Evolutionary conservation across 1,140 invertebrate species (phyloP).

Genomic region (Drosophila mojavensis): DNA sequence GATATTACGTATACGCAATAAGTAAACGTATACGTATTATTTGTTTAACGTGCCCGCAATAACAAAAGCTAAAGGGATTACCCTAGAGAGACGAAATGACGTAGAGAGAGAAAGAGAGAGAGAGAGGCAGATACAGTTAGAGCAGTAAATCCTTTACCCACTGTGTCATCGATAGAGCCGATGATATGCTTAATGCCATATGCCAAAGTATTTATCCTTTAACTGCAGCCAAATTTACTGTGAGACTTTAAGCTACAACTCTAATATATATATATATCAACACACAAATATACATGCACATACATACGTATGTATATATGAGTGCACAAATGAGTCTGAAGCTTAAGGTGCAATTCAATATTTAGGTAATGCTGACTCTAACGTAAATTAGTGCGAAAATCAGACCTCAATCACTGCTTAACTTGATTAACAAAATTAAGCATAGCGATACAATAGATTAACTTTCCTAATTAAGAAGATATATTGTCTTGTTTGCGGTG

Average conservation of each 20-base stretch:
- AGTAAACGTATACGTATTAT: constrained; percentile 70
- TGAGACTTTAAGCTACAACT: background rate
- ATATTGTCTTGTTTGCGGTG: too few relatives aligned
- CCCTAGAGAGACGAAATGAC: background rate
- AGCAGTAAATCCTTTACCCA: constrained; percentile 7
- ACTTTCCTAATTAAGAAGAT: too few relatives aligned
- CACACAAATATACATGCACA: background rate
- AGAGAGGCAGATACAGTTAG: background rate
- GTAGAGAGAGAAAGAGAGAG: background rate
- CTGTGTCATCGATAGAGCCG: constrained; percentile 2
- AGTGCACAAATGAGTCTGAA: too few relatives aligned
- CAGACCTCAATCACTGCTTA: too few relatives aligned
- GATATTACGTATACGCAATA: constrained; percentile 60
- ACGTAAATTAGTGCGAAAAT: too few relatives aligned
- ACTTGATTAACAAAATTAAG: too few relatives aligned
- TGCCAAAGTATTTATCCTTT: too few relatives aligned
- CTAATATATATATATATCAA: background rate
- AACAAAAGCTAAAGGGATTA: constrained; percentile 64
- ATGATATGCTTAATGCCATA: background rate
- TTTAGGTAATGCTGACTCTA: background rate
- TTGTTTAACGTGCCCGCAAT: constrained; percentile 65
- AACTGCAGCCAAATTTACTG: too few relatives aligned
- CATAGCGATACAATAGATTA: too few relatives aligned
- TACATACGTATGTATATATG: background rate
- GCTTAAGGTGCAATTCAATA: background rate